Conservation (phyloP, 1,140 invertebrate genomes). For the Nilaparvata lugens region DNA sequence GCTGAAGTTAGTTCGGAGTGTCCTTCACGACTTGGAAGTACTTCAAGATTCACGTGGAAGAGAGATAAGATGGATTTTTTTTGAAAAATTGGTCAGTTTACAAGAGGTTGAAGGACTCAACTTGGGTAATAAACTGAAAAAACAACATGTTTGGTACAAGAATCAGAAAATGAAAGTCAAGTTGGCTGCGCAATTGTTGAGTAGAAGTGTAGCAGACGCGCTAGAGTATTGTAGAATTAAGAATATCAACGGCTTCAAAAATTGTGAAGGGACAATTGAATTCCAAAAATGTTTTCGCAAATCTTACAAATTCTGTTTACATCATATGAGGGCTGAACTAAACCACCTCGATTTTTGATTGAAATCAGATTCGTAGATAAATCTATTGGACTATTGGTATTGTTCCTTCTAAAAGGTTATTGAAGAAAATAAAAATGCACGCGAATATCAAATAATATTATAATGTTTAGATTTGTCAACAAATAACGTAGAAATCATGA, state of each 20-base stretch:
- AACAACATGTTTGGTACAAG: constrained; percentile 27
- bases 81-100: constrained; percentile 25
- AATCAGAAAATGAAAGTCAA: constrained; percentile 33
- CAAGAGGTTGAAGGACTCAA: constrained; percentile 28
- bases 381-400: no score
- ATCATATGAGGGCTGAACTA: no score
- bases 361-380: no score
- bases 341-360: no score
- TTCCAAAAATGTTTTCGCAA: no score
- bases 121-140: constrained; percentile 28
- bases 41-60: constrained; percentile 18
- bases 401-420: no score
- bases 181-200: constrained; percentile 30
- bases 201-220: constrained; percentile 25
- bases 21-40: constrained; percentile 11
- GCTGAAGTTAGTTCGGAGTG: constrained; percentile 21
- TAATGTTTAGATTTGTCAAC: no score
- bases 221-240: constrained; percentile 21
- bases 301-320: no score
- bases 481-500: no score
- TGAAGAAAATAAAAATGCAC: no score
- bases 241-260: not conserved
- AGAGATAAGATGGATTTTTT: constrained; percentile 26
- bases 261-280: constrained; percentile 2
- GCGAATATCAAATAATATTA: no score